Evolutionary conservation across 1,140 invertebrate genomes (phyloP), one percentile per base, ranked within the genome.

Genomic region (Chionoecetes opilio): DNA sequence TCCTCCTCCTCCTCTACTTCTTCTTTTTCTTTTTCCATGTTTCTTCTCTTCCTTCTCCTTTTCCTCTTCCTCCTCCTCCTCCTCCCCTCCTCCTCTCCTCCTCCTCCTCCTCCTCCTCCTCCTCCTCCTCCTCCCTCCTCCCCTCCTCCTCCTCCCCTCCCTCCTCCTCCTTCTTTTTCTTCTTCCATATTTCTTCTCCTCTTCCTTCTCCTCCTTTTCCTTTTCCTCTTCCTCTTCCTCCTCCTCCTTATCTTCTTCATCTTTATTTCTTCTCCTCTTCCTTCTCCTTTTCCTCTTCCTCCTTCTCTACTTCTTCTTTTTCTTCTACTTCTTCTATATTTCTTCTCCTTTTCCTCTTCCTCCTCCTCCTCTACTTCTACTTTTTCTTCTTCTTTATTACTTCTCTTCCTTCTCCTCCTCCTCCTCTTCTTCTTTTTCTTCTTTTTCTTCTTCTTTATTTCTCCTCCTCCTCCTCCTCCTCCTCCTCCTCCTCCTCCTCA

Each of bases 151-250:
- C 8, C 21, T 53, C 21, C 21, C 46, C 0, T 53, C 21, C 0
- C 46, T 53, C 5, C 14, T 46, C 41, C 5, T 46, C 41, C 41
- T 46, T 46, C 41, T 46, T 46, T 46, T 46, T 46, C 41, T 6
- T 46, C 14, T 46, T 46, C 14, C 14, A 14, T 14, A 5, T 14
- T 53, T 17, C 46, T 53, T 53, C 46, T 9, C 9, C 21, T 17
- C 8, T 53, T 53, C 46, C 41, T 46, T 46, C 41, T 14, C 14
- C 26, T 75, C 53, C 26, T 75, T 21, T 75, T 75, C 53, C 26
- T 75, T 21, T 75, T 75, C 53, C 26, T 75, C 53, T 75, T 75
- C 63, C n/a, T 75, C 63, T 75, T 75, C 63, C n/a, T 75, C 63
- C n/a, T 75, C 53, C n/a, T 75, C 63, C n/a, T 75, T 8, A 2